phyloP scores from a whole-genome alignment of 2,113 vertebrate species.

The Spea bombifrons region DNA sequence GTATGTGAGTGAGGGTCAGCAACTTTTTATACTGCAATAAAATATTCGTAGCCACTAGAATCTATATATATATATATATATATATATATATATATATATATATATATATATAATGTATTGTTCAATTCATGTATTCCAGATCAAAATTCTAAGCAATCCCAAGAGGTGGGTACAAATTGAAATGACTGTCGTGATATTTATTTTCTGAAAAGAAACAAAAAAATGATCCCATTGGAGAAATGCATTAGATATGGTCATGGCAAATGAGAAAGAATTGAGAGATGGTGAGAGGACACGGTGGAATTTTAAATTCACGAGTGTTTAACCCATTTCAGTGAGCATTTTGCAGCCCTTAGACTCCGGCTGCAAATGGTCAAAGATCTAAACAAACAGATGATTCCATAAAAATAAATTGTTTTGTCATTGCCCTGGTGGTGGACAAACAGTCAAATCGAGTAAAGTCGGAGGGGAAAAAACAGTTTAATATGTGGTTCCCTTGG shows the following conservation, averaged over 20 bases:
- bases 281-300: neutral
- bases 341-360: slow-evolving; percentile 8
- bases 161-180: too few relatives aligned
- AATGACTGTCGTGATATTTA: too few relatives aligned
- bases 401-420: slow-evolving; percentile 66
- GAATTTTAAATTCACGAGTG: neutral
- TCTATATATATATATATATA: neutral
- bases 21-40: neutral
- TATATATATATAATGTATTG: too few relatives aligned
- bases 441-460: slow-evolving; percentile 70
- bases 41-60: neutral
- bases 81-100: neutral
- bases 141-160: too few relatives aligned
- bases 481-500: slow-evolving; percentile 88
- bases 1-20: too few relatives aligned
- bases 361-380: slow-evolving; percentile 27
- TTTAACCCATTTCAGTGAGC: slow-evolving; percentile 13
- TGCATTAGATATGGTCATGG: neutral
- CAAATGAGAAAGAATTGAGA: neutral
- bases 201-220: too few relatives aligned
- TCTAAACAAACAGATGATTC: slow-evolving; percentile 50
- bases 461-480: slow-evolving; percentile 78
- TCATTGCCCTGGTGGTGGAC: slow-evolving; percentile 66
- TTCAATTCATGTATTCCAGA: too few relatives aligned
- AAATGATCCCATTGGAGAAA: neutral